Conservation (phyloP, 1,140 invertebrate species). For the Sycophaga agraensis region DNA sequence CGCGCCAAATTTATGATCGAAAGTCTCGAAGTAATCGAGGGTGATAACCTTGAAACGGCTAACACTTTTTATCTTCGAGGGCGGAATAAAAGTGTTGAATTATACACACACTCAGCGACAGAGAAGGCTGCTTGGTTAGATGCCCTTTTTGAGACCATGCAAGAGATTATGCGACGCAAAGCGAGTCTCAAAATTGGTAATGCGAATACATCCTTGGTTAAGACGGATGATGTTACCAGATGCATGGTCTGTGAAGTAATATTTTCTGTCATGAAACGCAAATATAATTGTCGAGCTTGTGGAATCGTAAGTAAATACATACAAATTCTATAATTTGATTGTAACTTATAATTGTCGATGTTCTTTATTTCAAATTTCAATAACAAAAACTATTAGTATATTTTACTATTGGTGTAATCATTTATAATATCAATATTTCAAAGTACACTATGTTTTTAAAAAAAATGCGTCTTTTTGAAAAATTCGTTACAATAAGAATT, state of each 20-base stretch:
- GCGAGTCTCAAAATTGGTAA: slow-evolving; percentile 58
- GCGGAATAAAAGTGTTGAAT: slow-evolving; percentile 58
- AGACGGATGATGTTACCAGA: slow-evolving; percentile 69
- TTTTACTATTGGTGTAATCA: too few species aligned
- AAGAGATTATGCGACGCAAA: slow-evolving; percentile 61
- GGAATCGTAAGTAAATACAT: slow-evolving; percentile 63
- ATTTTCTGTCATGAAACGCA: slow-evolving; percentile 72
- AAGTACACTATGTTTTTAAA: too few species aligned
- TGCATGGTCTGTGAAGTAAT: slow-evolving; percentile 73
- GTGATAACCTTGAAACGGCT: slow-evolving; percentile 63
- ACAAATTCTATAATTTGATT: too few species aligned
- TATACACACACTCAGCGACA: slow-evolving; percentile 51
- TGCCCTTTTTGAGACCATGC: slow-evolving; percentile 65
- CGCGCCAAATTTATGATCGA: slow-evolving; percentile 63
- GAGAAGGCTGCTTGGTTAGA: slow-evolving; percentile 72
- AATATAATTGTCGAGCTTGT: slow-evolving; percentile 77
- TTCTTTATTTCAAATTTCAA: background rate
- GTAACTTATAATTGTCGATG: background rate
- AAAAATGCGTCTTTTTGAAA: too few species aligned
- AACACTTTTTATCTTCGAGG: slow-evolving; percentile 71
- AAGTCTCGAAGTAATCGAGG: slow-evolving; percentile 65
- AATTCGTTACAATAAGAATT: too few species aligned
- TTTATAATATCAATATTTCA: too few species aligned
- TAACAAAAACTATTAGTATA: too few species aligned
- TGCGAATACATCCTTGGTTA: slow-evolving; percentile 65